Evolutionary conservation across 2,888 invertebrate genomes (phyloP).

Genomic region (Zhuqinia jingwanae): DNA sequence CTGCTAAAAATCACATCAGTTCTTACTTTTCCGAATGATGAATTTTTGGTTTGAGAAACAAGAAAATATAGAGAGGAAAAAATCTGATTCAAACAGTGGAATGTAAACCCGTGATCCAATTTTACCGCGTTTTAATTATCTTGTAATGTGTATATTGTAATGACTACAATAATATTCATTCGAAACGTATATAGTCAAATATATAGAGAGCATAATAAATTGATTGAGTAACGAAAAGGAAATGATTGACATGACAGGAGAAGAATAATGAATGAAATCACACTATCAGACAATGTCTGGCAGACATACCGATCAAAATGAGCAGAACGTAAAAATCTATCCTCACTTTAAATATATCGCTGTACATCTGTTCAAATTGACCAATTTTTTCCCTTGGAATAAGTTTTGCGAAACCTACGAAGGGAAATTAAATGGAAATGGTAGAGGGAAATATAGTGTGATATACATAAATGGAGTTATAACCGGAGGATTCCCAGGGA

Average conservation of each 20-base stretch:
- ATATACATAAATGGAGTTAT: background rate
- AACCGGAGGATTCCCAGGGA: too few relatives aligned
- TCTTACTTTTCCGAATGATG: slow-evolving; percentile 16
- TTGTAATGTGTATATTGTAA: too few relatives aligned
- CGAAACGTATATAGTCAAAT: too few relatives aligned
- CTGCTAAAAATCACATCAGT: background rate
- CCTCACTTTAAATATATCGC: too few relatives aligned
- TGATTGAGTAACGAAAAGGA: slow-evolving; percentile 57
- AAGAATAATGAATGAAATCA: background rate
- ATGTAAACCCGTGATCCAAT: background rate
- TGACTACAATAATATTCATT: too few relatives aligned
- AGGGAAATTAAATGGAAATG: background rate
- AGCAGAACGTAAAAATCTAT: slow-evolving; percentile 14
- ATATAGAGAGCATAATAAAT: background rate
- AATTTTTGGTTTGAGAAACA: slow-evolving; percentile 8
- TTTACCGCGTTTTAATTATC: background rate
- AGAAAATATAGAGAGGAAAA: background rate
- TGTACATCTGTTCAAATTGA: slow-evolving; percentile 46
- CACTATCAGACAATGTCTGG: slow-evolving; percentile 3
- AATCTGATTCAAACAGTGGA: background rate
- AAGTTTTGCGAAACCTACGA: slow-evolving; percentile 39
- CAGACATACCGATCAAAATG: background rate
- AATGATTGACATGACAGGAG: slow-evolving; percentile 36
- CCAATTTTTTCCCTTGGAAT: background rate
- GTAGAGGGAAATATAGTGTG: too few relatives aligned